Conservation (phyloP, 2,888 invertebrate species). For the Melanchra persicariae region DNA sequence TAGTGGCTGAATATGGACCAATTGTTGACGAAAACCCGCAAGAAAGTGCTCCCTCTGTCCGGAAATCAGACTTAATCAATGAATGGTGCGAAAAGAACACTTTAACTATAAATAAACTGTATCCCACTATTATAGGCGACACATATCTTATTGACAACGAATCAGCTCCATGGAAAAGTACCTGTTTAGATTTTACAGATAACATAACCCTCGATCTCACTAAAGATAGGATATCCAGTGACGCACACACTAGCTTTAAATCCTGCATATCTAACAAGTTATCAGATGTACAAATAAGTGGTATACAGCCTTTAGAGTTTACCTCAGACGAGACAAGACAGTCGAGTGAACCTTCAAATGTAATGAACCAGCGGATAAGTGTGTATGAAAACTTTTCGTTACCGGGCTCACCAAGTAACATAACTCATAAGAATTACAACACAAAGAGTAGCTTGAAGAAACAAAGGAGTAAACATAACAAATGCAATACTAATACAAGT, state of each 20-base stretch:
- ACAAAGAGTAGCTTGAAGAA: constrained; percentile 81
- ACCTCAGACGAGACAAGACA: constrained; percentile 70
- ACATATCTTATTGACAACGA: constrained; percentile 82
- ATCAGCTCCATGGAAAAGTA: constrained; percentile 75
- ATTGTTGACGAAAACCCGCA: constrained; percentile 78
- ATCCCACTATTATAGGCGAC: constrained; percentile 85
- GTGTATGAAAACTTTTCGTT: constrained; percentile 86
- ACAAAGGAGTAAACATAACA: constrained; percentile 38
- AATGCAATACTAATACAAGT: constrained; percentile 50
- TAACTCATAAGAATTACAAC: constrained; percentile 84
- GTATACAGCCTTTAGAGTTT: constrained; percentile 76
- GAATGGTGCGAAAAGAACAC: constrained; percentile 87
- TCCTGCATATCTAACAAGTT: constrained; percentile 78
- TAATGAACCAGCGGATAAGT: constrained; percentile 74
- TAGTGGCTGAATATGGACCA: constrained; percentile 91
- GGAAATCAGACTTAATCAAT: constrained; percentile 85
- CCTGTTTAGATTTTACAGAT: constrained; percentile 71
- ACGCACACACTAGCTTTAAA: constrained; percentile 78
- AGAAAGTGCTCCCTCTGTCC: constrained; percentile 66
- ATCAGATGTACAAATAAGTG: constrained; percentile 79
- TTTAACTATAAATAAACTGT: constrained; percentile 84
- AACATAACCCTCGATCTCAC: constrained; percentile 78
- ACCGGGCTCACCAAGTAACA: constrained; percentile 84
- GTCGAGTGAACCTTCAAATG: constrained; percentile 56
- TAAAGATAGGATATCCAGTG: constrained; percentile 66